Percentiles rank a stretch among this genome's conserved stretches.
These are phyloP conservation scores for Limonius californicus DNA, from an alignment of 1,140 invertebrate genomes.

Conservation along the genomic window DNA sequence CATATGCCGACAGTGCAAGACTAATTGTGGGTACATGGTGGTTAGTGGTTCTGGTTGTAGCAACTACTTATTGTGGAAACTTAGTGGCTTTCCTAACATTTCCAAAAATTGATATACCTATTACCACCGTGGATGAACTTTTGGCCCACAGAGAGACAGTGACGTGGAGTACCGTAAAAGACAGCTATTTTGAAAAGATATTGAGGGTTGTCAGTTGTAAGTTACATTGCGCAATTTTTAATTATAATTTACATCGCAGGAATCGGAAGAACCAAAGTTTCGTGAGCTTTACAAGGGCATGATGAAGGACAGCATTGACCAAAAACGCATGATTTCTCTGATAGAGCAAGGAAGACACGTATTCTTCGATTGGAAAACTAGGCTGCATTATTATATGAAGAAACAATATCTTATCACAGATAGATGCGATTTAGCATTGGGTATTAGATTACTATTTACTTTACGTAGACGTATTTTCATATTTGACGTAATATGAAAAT, in stretches of 20 bases:
- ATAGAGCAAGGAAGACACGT: constrained; percentile 65
- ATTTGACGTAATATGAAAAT: too few relatives aligned
- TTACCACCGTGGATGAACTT: constrained; percentile 71
- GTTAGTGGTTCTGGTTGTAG: constrained; percentile 84
- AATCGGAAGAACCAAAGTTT: constrained; percentile 54
- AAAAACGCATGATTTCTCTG: constrained; percentile 52
- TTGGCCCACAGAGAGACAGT: constrained; percentile 57
- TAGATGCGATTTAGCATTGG: constrained; percentile 67
- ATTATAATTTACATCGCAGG: constrained; percentile 44
- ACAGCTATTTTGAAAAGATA: constrained; percentile 65
- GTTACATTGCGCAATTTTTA: not conserved
- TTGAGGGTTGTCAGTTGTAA: too few relatives aligned
- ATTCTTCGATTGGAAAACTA: constrained; percentile 77
- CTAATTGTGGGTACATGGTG: constrained; percentile 88
- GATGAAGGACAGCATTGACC: constrained; percentile 50
- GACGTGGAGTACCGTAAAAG: constrained; percentile 71
- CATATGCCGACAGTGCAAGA: constrained; percentile 81
- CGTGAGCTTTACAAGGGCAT: constrained; percentile 53
- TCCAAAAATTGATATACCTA: constrained; percentile 74
- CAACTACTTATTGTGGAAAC: constrained; percentile 90
- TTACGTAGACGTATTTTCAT: too few relatives aligned
- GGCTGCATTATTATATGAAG: constrained; percentile 66
- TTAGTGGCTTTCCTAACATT: constrained; percentile 92
- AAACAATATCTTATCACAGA: constrained; percentile 57
- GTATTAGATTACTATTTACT: constrained; percentile 43